phyloP scores from a whole-genome alignment of 2,797 vertebrate genomes.

The Siniperca obscura region DNA sequence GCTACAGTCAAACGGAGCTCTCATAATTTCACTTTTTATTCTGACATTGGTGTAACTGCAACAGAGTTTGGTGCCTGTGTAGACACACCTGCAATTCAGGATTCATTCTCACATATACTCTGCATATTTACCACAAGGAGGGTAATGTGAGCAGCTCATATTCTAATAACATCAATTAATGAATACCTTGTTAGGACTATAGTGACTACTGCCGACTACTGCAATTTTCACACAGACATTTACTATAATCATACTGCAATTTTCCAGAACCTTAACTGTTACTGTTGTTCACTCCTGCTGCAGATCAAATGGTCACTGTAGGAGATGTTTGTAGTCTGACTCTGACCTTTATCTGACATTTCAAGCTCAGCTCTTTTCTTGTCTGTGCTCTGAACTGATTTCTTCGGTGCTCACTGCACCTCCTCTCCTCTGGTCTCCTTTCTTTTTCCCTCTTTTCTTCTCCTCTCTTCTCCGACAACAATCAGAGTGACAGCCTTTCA shows the following conservation, averaged over 20 bases:
- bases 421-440: constrained; percentile 28
- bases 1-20: not conserved
- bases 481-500: constrained; percentile 59
- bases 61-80: not conserved
- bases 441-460: constrained; percentile 5
- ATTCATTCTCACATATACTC: not conserved
- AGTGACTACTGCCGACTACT: not conserved
- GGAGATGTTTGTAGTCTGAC: constrained; percentile 43
- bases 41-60: not conserved
- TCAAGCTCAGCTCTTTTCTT: constrained; percentile 37
- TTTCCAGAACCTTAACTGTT: not conserved
- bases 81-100: not conserved
- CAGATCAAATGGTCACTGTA: constrained; percentile 44
- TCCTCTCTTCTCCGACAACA: constrained; percentile 31
- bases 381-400: constrained; percentile 44
- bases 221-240: no score
- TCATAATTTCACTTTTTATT: not conserved
- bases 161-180: not conserved
- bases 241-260: no score
- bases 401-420: constrained; percentile 15
- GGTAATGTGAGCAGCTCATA: not conserved
- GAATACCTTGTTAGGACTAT: not conserved
- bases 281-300: constrained; percentile 25
- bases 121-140: not conserved
- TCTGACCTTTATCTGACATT: constrained; percentile 61